Evolutionary conservation across 2,113 vertebrate species (phyloP).

Genomic region (Notiomystis cincta): DNA sequence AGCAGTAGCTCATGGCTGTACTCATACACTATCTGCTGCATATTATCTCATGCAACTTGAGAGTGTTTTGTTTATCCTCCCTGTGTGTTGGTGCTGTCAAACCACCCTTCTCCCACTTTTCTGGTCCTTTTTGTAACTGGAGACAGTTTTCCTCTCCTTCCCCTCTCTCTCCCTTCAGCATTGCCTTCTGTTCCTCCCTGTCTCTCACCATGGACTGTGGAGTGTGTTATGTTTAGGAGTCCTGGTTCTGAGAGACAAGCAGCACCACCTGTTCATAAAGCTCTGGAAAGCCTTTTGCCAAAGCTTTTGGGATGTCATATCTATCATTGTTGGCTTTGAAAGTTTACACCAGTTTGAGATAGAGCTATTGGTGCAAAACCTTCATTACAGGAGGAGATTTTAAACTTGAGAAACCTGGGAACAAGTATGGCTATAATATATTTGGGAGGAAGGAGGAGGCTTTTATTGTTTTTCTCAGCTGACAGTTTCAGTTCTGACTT

Average conservation of each 20-base stretch:
- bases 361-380: not conserved
- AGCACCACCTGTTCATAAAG: not conserved
- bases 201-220: not conserved
- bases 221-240: not conserved
- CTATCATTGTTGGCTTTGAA: not conserved
- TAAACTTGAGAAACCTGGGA: not conserved
- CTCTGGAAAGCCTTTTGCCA: not conserved
- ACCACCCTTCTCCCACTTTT: not conserved
- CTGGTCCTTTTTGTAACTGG: not conserved
- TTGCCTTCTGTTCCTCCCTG: not conserved
- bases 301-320: not conserved
- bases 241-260: not conserved
- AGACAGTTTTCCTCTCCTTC: not conserved
- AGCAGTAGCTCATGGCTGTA: not conserved
- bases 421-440: not conserved
- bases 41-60: not conserved
- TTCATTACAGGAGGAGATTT: not conserved
- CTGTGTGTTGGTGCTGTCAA: not conserved
- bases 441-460: not conserved
- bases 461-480: not conserved
- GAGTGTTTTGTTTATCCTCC: not conserved
- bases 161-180: not conserved
- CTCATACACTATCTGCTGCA: not conserved
- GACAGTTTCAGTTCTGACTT: not conserved
- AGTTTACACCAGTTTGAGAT: not conserved